These are phyloP conservation scores for Drosophila obscura DNA, from an alignment of 1,140 invertebrate species.

Conservation along the genomic window DNA sequence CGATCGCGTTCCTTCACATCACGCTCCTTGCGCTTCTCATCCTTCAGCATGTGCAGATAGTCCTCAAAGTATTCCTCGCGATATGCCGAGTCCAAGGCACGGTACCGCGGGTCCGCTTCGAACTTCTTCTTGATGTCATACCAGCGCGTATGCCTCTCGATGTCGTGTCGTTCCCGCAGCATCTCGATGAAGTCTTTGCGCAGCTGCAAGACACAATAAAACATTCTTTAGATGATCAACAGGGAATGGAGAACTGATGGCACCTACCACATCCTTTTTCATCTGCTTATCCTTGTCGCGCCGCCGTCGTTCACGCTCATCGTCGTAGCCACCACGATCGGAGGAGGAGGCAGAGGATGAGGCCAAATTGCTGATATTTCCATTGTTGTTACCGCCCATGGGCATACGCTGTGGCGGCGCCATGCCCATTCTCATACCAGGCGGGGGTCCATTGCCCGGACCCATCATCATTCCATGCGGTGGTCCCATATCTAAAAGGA, in stretches of 20 bases:
- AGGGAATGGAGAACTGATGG: background rate
- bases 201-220: slow-evolving; percentile 86
- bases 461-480: slow-evolving; percentile 76
- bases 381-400: slow-evolving; percentile 45
- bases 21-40: slow-evolving; percentile 87
- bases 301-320: slow-evolving; percentile 72
- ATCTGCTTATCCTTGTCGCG: slow-evolving; percentile 69
- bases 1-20: slow-evolving; percentile 79
- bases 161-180: slow-evolving; percentile 87
- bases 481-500: slow-evolving; percentile 66
- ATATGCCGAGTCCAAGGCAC: slow-evolving; percentile 92
- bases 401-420: slow-evolving; percentile 64
- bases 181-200: slow-evolving; percentile 96
- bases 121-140: slow-evolving; percentile 96
- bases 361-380: slow-evolving; percentile 16
- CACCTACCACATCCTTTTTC: slow-evolving; percentile 58
- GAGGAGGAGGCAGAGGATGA: slow-evolving; percentile 2
- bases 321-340: slow-evolving; percentile 78
- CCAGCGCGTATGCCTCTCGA: slow-evolving; percentile 96
- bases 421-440: slow-evolving; percentile 65
- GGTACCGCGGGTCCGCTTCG: slow-evolving; percentile 95
- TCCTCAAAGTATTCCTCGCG: slow-evolving; percentile 98
- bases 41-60: slow-evolving; percentile 92
- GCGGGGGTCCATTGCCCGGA: slow-evolving; percentile 46
- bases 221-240: background rate